Base-by-base conservation (phyloP, 2,797 vertebrate genomes). In the Petrocephalus schoutedeni region DNA sequence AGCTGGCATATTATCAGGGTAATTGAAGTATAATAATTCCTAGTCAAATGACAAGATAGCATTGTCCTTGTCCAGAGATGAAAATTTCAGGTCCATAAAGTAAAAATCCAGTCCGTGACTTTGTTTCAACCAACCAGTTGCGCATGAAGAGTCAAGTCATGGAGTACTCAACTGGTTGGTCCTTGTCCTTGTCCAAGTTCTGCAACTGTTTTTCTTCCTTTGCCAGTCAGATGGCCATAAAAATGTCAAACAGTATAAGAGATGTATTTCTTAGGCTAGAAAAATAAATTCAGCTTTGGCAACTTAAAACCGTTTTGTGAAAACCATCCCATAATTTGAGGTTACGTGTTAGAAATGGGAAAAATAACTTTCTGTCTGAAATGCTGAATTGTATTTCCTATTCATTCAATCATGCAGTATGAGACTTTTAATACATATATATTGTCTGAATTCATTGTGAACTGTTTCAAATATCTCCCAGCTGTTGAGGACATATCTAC, bases 401-500 rank as follows among this genome's bases (percentile, higher is more conserved):
- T 58, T 41, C 53, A 86, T 86, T 86, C 56, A 57, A 57, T 85
- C 83, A 85, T 12, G 0, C 12, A 36, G 84, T 23, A 28, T 51
- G n/a, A 57, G 84, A 32, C 53, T 16, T 16, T 36, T 36, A 58
- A 57, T 14, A 54, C 28, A 71, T 16, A 45, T 36, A 71, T 71
- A 84, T 16, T 58, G 23, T 86, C 54, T 36, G 54, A 58, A 86
- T 58, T 86, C 54, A 86, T 59, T 23, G 14, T 36, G 14, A 19
- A 86, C 14, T 10, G 12, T 86, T 86, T 57, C 36, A 59, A 59
- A 59, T 41, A 86, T 86, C 23, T 86, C 84, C 84, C 84, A 32
- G 23, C 6, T 59, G 32, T 86, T 54, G 36, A 54, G 56, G 10
- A 58, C 56, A 32, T 86, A 57, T 54, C 16, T 56, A 14, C 28